A percentile compares a stretch with the other conserved stretches of the same genome.
phyloP scores from a whole-genome alignment of 2,888 invertebrate species.

The Amblyteles armatorius region DNA sequence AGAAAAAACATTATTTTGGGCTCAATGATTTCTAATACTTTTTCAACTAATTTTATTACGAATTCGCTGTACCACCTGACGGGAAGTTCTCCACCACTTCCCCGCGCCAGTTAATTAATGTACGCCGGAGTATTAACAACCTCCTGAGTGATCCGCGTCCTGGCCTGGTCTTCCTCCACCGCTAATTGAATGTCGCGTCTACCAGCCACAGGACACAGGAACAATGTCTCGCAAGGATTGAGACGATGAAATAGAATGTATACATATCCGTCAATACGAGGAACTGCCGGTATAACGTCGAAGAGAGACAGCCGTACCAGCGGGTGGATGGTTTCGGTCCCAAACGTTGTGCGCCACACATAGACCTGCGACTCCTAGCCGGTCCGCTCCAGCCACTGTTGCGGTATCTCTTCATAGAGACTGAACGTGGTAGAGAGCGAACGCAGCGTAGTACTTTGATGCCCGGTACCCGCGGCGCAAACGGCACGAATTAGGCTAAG shows the following conservation, averaged over 20 bases:
- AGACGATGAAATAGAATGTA: slow-evolving; percentile 55
- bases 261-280: slow-evolving; percentile 66
- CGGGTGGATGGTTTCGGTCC: slow-evolving; percentile 36
- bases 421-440: slow-evolving; percentile 59
- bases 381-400: slow-evolving; percentile 49
- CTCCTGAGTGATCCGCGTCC: slow-evolving; percentile 9
- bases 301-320: slow-evolving; percentile 22
- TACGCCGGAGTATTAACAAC: background rate
- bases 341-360: slow-evolving; percentile 26
- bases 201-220: slow-evolving; percentile 31
- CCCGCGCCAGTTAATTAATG: background rate
- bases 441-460: slow-evolving; percentile 71
- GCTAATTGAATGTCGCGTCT: slow-evolving; percentile 37
- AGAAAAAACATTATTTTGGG: background rate
- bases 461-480: slow-evolving; percentile 69
- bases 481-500: slow-evolving; percentile 82
- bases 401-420: slow-evolving; percentile 44
- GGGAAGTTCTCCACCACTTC: background rate
- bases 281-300: slow-evolving; percentile 51
- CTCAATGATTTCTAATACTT: background rate
- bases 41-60: background rate
- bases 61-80: background rate
- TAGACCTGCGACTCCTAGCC: slow-evolving; percentile 31
- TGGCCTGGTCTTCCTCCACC: slow-evolving; percentile 11
- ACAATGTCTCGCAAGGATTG: slow-evolving; percentile 56